Evolutionary conservation across 2,797 vertebrate genomes (phyloP), one percentile per base, ranked within the genome.

Genomic region (Acanthiza pusilla): DNA sequence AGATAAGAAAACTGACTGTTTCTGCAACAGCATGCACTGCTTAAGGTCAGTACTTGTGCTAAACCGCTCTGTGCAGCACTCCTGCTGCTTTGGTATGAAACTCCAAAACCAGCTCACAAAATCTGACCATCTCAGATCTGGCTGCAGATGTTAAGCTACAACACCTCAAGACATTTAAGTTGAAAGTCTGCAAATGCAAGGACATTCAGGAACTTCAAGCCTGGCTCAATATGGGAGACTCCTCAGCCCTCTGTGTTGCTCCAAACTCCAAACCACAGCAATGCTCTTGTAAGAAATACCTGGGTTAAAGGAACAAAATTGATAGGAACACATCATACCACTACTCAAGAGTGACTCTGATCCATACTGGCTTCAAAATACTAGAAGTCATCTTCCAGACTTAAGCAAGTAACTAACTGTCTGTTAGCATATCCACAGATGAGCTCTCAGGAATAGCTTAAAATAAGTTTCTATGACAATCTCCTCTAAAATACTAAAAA

Each of bases 171-270:
- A 84, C 1, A 1, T 18, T 10, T 7, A 78, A 75, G 42, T 3
- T 40, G 14, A 20, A 75, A 82, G 36, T 26, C 62, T 38, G 19
- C 13, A 72, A 18, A 73, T 66, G 6, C 5, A 15, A 11, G 7
- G 53, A 67, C 16, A 45, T 27, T 51, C 34, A 38, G 30, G 17
- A 92, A 48, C 45, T 72, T 62, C 7, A 25, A 60, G n/a, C 9
- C 34, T 53, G 20, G n/a, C 26, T 75, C 34, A 68, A 61, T 30
- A 65, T 1, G 3, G n/a, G 74, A 72, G 51, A 51, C 16, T 26
- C 40, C 48, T 54, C 1, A 2, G 60, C 11, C 21, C 4, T 7
- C n/a, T 7, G 0, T 11, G 13, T 34, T 17, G 18, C n/a, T 81
- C 32, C 47, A 84, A 68, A 86, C n/a, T 81, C 32, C 47, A 84